Evolutionary conservation across 2,888 invertebrate species (phyloP).

Genomic region (Acanthococcus lagerstroemiae): DNA sequence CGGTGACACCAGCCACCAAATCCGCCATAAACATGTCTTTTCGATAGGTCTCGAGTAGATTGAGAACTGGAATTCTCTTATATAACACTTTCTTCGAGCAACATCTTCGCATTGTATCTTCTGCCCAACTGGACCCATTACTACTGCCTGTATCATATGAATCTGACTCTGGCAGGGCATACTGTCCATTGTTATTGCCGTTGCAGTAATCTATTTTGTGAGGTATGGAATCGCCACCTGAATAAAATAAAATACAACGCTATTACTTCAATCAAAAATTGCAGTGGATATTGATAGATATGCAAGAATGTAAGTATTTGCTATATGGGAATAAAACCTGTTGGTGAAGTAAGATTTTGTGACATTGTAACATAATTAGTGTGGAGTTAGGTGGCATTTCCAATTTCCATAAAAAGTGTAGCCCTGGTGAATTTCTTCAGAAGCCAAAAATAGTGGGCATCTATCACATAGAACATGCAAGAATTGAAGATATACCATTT

Average conservation of each 20-base stretch:
- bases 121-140: slow-evolving; percentile 23
- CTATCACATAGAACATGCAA: too few relatives aligned
- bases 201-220: background rate
- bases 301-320: too few relatives aligned
- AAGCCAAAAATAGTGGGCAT: too few relatives aligned
- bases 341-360: too few relatives aligned
- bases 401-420: too few relatives aligned
- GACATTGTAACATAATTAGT: too few relatives aligned
- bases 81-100: slow-evolving; percentile 39
- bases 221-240: background rate
- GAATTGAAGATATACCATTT: too few relatives aligned
- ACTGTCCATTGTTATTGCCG: background rate
- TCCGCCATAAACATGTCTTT: slow-evolving; percentile 52
- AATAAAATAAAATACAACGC: background rate
- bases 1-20: slow-evolving; percentile 63
- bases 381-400: too few relatives aligned
- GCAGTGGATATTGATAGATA: too few relatives aligned
- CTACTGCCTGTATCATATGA: slow-evolving; percentile 1
- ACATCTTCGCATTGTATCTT: slow-evolving; percentile 33
- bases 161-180: background rate
- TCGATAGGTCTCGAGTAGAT: slow-evolving; percentile 52
- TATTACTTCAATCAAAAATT: background rate
- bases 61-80: slow-evolving; percentile 48
- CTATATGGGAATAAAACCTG: too few relatives aligned
- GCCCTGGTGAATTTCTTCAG: too few relatives aligned